A percentile compares a stretch with the other conserved stretches of the same genome.
Conservation (phyloP, 1,140 invertebrate species). For the Drosophila azteca region DNA sequence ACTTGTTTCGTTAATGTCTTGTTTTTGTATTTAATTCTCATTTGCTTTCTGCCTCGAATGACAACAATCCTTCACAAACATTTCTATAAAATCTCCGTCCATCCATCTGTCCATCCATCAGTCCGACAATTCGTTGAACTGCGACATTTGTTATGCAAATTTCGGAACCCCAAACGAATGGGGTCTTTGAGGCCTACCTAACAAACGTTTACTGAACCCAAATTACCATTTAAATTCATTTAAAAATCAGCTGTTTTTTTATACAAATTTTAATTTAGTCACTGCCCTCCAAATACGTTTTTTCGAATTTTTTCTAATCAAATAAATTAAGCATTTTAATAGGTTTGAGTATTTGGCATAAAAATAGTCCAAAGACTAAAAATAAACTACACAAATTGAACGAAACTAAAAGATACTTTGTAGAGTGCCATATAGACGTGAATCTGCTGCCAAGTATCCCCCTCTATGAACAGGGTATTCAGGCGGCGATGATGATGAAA, state of each 20-base stretch:
- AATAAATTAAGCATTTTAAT: constrained; percentile 43
- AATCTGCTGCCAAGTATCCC: background rate
- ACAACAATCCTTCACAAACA: constrained; percentile 41
- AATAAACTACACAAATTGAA: background rate
- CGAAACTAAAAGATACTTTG: background rate
- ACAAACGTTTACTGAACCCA: constrained; percentile 1
- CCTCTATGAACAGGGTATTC: constrained; percentile 1
- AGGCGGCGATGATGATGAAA: constrained; percentile 7
- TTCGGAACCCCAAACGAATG: background rate
- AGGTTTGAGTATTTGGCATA: constrained; percentile 12
- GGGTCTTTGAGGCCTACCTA: constrained; percentile 27
- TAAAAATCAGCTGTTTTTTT: constrained; percentile 1
- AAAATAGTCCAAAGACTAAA: no score
- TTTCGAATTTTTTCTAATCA: constrained; percentile 26
- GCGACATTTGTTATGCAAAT: constrained; percentile 52
- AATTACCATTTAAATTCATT: background rate
- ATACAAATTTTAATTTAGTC: constrained; percentile 23
- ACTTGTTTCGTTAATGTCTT: constrained; percentile 60
- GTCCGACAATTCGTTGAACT: background rate
- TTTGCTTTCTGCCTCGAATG: constrained; percentile 22
- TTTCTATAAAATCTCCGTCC: background rate
- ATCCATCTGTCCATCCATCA: background rate
- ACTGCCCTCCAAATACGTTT: constrained; percentile 6
- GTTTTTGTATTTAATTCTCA: constrained; percentile 18
- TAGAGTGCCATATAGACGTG: no score